phyloP scores from a whole-genome alignment of 2,797 vertebrate genomes.

The Microhierax caerulescens region DNA sequence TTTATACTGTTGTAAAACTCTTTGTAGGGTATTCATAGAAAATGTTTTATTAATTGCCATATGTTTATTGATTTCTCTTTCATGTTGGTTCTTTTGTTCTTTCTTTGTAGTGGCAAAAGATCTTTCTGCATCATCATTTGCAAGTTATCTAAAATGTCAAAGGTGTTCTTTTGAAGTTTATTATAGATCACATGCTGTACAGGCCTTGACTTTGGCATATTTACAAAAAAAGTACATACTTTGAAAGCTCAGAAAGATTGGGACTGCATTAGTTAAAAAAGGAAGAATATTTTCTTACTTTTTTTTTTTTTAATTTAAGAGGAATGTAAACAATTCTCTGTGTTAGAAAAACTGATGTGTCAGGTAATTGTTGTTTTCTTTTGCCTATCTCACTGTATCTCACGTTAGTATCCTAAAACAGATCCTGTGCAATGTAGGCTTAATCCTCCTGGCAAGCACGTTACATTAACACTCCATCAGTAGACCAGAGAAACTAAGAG shows the following conservation, averaged over 20 bases:
- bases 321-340: conserved; percentile 22
- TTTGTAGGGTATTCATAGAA: conserved; percentile 95
- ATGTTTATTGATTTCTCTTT: conserved; percentile 99
- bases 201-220: conserved; percentile 84
- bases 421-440: background rate
- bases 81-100: conserved; percentile 99
- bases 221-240: conserved; percentile 74
- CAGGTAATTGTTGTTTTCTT: conserved; percentile 33
- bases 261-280: conserved; percentile 74
- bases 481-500: background rate
- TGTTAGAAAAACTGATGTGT: conserved; percentile 25
- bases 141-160: conserved; percentile 97
- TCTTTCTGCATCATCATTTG: conserved; percentile 96
- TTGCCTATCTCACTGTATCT: background rate
- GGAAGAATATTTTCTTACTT: conserved; percentile 31
- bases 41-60: conserved; percentile 99
- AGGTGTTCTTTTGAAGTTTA: conserved; percentile 99
- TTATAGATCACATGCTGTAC: conserved; percentile 88
- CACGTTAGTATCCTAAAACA: background rate
- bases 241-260: conserved; percentile 74
- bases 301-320: background rate
- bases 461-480: conserved; percentile 7
- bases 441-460: background rate
- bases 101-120: conserved; percentile 99
- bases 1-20: conserved; percentile 88